Conservation (phyloP, 1,140 invertebrate genomes). For the Homalodisca vitripennis region DNA sequence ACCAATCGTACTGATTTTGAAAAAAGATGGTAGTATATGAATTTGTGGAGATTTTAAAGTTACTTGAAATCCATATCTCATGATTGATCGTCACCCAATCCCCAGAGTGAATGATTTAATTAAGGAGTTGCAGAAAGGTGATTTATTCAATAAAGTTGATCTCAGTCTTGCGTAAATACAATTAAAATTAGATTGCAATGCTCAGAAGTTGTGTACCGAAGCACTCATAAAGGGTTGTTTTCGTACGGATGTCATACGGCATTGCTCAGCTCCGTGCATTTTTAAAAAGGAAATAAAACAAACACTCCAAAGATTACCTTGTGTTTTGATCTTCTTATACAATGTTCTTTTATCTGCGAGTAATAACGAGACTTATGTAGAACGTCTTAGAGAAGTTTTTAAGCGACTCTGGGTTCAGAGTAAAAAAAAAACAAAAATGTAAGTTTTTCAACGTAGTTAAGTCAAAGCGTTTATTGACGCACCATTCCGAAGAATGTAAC, state of each 20-base stretch:
- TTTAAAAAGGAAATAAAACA: conserved; percentile 38
- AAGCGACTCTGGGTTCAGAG: conserved; percentile 25
- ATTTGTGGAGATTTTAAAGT: no score
- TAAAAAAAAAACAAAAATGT: conserved; percentile 42
- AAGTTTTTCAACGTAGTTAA: conserved; percentile 41
- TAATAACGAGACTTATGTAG: conserved; percentile 22
- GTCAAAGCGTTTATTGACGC: conserved; percentile 41
- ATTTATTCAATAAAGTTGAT: conserved; percentile 20
- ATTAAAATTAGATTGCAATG: conserved; percentile 16
- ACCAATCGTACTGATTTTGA: no score
- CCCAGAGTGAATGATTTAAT: no score
- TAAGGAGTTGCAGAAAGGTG: conserved; percentile 24
- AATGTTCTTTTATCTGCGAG: conserved; percentile 35
- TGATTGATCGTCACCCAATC: no score
- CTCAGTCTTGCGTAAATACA: conserved; percentile 24
- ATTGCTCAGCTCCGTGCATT: not conserved
- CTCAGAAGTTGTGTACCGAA: conserved; percentile 19
- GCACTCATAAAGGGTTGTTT: conserved; percentile 24
- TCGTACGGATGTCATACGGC: conserved; percentile 11
- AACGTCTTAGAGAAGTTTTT: conserved; percentile 31
- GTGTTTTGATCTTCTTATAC: conserved; percentile 35
- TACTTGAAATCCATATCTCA: no score
- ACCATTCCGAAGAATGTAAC: not conserved
- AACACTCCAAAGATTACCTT: conserved; percentile 28
- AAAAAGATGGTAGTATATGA: no score